Conservation (phyloP, 2,888 invertebrate genomes). For the Eilema caniola region DNA sequence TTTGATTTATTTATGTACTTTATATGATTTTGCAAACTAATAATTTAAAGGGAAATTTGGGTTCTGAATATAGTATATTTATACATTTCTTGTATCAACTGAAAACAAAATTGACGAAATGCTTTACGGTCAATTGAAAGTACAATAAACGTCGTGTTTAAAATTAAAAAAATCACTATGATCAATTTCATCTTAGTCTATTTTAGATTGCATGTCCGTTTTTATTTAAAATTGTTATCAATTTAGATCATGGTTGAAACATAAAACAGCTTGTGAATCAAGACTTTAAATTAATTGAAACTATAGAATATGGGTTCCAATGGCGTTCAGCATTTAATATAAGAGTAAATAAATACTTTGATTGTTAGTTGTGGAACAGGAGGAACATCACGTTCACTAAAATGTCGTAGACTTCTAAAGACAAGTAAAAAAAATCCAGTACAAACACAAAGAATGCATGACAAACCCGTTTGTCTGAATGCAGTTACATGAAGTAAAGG, state of each 20-base stretch:
- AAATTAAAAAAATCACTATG: neutral
- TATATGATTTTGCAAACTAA: neutral
- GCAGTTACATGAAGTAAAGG: constrained; percentile 63
- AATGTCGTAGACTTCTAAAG: neutral
- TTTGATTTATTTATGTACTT: neutral
- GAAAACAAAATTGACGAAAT: neutral
- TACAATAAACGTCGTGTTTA: neutral
- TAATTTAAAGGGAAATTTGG: neutral
- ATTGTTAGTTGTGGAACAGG: neutral
- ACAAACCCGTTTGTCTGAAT: constrained; percentile 55
- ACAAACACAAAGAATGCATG: constrained; percentile 34
- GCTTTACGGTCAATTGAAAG: neutral
- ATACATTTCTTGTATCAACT: neutral
- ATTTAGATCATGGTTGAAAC: neutral
- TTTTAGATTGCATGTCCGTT: too few species aligned
- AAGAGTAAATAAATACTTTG: neutral
- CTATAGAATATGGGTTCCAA: neutral
- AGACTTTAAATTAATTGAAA: neutral
- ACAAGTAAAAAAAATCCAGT: neutral
- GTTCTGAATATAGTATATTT: neutral
- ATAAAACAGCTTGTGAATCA: neutral
- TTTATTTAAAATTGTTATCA: too few species aligned
- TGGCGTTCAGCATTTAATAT: neutral
- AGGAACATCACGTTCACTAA: neutral
- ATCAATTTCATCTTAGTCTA: too few species aligned